These are phyloP conservation scores for Clitarchus hookeri DNA, from an alignment of 2,888 invertebrate genomes.

Conservation along the genomic window DNA sequence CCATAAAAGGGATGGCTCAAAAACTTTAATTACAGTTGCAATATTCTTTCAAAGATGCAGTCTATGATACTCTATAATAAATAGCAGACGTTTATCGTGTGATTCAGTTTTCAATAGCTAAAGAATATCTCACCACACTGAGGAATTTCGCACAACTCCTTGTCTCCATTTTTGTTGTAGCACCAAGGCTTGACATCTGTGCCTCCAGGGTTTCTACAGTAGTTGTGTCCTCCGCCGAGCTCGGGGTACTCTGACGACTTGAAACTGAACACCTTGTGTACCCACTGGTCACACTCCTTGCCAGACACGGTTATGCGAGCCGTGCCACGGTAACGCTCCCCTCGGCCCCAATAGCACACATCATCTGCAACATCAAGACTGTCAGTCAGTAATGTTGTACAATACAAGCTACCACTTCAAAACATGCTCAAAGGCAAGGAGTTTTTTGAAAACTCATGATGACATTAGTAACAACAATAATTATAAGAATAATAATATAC, in stretches of 20 bases:
- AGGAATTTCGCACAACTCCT: constrained; percentile 84
- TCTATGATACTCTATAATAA: too few relatives aligned
- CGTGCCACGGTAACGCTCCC: constrained; percentile 82
- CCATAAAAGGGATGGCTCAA: too few relatives aligned
- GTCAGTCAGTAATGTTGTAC: not conserved
- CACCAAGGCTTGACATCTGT: constrained; percentile 88
- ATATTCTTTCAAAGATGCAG: too few relatives aligned
- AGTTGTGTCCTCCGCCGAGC: constrained; percentile 84
- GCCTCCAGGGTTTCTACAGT: constrained; percentile 87
- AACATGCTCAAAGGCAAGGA: too few relatives aligned
- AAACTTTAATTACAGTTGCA: too few relatives aligned
- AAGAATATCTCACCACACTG: constrained; percentile 71
- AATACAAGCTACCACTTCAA: too few relatives aligned
- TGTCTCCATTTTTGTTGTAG: constrained; percentile 68
- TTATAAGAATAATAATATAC: too few relatives aligned
- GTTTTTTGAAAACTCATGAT: too few relatives aligned
- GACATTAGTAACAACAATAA: too few relatives aligned
- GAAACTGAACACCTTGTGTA: constrained; percentile 70
- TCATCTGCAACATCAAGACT: constrained; percentile 61
- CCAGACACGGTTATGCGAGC: constrained; percentile 49
- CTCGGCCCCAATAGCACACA: constrained; percentile 87
- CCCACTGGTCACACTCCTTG: constrained; percentile 78
- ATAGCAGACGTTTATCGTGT: too few relatives aligned
- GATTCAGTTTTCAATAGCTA: not conserved
- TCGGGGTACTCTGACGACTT: constrained; percentile 81